Percentiles rank a stretch among this genome's conserved stretches.
Evolutionary conservation across 2,888 invertebrate species (phyloP).

Genomic region (Meiosimyza platycephala): DNA sequence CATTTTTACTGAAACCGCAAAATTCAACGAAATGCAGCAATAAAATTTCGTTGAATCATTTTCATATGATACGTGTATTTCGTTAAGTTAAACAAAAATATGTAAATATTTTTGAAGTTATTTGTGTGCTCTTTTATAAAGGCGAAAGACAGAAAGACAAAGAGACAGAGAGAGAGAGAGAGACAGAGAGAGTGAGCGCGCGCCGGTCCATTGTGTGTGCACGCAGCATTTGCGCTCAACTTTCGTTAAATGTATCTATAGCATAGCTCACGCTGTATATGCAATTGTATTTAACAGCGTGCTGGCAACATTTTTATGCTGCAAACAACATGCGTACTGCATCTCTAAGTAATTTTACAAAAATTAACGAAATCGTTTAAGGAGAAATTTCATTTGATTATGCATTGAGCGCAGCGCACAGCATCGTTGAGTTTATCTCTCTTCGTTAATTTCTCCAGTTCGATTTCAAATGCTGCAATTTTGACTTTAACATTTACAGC

Average conservation of each 20-base stretch:
- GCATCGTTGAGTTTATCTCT: constrained; percentile 18
- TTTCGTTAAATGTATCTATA: not conserved
- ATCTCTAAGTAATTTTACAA: not conserved
- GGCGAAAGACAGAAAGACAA: not conserved
- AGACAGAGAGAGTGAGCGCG: not conserved
- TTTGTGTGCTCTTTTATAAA: too few relatives aligned
- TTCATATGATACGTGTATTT: too few relatives aligned
- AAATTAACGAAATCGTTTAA: not conserved
- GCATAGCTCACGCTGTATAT: too few relatives aligned
- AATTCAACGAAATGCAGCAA: too few relatives aligned
- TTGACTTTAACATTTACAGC: not conserved
- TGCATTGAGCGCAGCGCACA: too few relatives aligned
- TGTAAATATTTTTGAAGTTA: too few relatives aligned
- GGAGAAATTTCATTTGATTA: not conserved
- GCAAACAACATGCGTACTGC: constrained; percentile 19
- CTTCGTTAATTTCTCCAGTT: not conserved
- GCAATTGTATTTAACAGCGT: too few relatives aligned
- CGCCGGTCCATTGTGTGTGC: not conserved
- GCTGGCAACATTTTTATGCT: not conserved
- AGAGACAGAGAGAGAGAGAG: too few relatives aligned
- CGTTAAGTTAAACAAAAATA: too few relatives aligned
- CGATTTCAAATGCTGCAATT: not conserved
- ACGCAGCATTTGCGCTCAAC: not conserved
- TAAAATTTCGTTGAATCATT: too few relatives aligned
- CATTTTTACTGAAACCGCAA: too few relatives aligned